Conservation (phyloP, 2,888 invertebrate genomes). For the Chrysina gloriosa region DNA sequence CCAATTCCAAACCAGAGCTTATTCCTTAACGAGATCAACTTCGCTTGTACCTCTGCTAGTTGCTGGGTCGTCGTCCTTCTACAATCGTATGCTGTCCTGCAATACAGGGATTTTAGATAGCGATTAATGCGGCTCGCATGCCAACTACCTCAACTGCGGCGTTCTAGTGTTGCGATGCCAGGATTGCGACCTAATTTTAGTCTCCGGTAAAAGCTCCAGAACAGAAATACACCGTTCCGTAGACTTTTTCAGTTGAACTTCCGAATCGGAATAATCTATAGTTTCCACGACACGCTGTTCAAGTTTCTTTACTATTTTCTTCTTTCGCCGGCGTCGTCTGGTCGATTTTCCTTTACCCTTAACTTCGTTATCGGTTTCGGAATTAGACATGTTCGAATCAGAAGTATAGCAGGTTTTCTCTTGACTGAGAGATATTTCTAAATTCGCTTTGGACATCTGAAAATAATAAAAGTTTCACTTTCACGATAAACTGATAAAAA, state of each 20-base stretch:
- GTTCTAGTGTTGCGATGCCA: conserved; percentile 51
- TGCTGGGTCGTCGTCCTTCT: conserved; percentile 59
- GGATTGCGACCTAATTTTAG: conserved; percentile 53
- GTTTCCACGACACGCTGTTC: conserved; percentile 34
- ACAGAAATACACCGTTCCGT: conserved; percentile 57
- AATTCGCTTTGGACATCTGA: conserved; percentile 71
- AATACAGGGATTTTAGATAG: background rate
- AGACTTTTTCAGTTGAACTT: conserved; percentile 48
- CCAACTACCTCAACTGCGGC: conserved; percentile 52
- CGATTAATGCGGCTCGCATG: background rate
- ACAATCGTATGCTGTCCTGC: conserved; percentile 24
- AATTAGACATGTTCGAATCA: conserved; percentile 45
- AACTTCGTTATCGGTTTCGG: conserved; percentile 35
- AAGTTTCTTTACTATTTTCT: conserved; percentile 48
- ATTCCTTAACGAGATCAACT: conserved; percentile 75
- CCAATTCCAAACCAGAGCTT: conserved; percentile 78
- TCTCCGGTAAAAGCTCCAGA: conserved; percentile 58
- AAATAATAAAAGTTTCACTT: conserved; percentile 42
- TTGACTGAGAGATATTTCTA: conserved; percentile 64
- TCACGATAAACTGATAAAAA: background rate
- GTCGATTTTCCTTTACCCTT: conserved; percentile 39
- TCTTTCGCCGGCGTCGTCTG: conserved; percentile 52
- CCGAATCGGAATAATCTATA: conserved; percentile 49
- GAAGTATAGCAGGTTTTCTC: conserved; percentile 52
- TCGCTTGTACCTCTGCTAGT: conserved; percentile 74